phyloP scores from a whole-genome alignment of 1,140 invertebrate species.

The Tetraneura akinire region DNA sequence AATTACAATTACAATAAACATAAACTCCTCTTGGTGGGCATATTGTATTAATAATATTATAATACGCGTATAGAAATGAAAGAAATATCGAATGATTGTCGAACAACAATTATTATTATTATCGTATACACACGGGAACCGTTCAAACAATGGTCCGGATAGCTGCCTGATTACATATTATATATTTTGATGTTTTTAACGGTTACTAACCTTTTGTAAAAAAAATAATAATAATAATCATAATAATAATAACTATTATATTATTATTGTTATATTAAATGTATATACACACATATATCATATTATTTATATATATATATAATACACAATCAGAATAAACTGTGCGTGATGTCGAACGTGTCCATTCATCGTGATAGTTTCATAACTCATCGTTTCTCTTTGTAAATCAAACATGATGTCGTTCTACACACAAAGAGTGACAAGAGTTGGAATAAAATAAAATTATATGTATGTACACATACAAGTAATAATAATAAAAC shows the following conservation, averaged over 20 bases:
- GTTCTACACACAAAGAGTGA: neutral
- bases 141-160: conserved; percentile 12
- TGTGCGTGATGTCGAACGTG: conserved; percentile 2
- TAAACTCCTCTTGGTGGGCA: neutral
- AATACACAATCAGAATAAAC: neutral
- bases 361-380: conserved; percentile 10
- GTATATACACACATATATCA: neutral
- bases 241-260: neutral
- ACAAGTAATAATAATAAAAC: too few relatives aligned
- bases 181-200: neutral
- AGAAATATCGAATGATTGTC: neutral
- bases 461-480: too few relatives aligned
- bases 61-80: too few relatives aligned
- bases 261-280: conserved; percentile 27
- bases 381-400: conserved; percentile 6
- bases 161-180: neutral
- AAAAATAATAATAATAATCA: neutral
- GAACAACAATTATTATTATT: conserved; percentile 13
- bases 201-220: conserved; percentile 36
- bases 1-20: neutral
- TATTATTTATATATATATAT: neutral
- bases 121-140: neutral
- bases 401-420: neutral
- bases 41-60: neutral
- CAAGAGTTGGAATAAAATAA: too few relatives aligned